These are phyloP conservation scores for Brienomyrus brachyistius DNA, from an alignment of 2,113 vertebrate genomes.

Conservation along the genomic window DNA sequence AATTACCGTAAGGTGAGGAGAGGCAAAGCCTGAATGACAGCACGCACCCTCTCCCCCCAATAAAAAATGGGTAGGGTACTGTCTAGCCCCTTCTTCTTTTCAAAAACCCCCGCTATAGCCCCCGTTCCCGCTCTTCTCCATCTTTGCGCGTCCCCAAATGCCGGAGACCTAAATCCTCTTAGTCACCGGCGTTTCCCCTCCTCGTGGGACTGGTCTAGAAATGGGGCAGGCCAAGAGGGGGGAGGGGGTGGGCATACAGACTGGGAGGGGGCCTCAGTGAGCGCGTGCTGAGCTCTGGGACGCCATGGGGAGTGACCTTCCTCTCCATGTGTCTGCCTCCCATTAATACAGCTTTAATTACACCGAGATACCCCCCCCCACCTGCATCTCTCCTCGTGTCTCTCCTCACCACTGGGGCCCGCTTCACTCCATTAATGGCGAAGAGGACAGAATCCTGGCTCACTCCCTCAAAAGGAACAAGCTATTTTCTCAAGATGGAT, in stretches of 20 bases:
- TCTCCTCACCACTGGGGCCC: conserved; percentile 42
- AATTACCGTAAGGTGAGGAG: too few species aligned
- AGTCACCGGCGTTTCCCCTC: conserved; percentile 28
- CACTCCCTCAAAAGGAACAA: not conserved
- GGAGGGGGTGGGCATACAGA: not conserved
- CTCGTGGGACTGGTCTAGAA: conserved; percentile 25
- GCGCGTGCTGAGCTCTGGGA: not conserved
- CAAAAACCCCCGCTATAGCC: conserved; percentile 33
- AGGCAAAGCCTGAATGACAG: conserved; percentile 57
- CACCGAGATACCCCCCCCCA: conserved; percentile 35
- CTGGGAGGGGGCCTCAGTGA: not conserved
- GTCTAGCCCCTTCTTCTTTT: conserved; percentile 40
- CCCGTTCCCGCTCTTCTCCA: not conserved
- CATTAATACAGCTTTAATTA: conserved; percentile 58
- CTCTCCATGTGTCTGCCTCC: conserved; percentile 30
- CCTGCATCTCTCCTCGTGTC: not conserved
- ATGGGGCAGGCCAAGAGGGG: not conserved
- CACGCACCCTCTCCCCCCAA: not conserved
- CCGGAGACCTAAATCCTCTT: conserved; percentile 50
- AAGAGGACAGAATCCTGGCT: conserved; percentile 30
- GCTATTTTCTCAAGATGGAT: conserved; percentile 4
- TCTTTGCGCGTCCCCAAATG: conserved; percentile 26
- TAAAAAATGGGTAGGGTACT: conserved; percentile 38
- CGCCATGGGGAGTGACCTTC: conserved; percentile 43
- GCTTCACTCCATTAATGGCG: conserved; percentile 44